Evolutionary conservation across 2,113 vertebrate genomes (phyloP).

Genomic region (Rhinichthys klamathensis): DNA sequence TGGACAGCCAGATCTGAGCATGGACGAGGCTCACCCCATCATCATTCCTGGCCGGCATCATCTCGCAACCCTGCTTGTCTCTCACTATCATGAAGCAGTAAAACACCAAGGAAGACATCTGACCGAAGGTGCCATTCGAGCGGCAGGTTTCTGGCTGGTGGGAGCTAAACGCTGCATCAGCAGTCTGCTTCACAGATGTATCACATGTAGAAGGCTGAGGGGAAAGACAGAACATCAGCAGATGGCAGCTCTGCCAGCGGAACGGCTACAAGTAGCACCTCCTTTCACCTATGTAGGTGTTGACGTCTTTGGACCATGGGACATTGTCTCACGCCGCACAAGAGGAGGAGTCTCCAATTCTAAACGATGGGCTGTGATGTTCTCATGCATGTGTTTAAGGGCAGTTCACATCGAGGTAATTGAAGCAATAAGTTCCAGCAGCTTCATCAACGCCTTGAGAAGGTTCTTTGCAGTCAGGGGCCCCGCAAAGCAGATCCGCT

Average conservation of each 20-base stretch:
- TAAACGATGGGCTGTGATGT: constrained; percentile 5
- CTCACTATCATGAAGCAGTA: constrained; percentile 10
- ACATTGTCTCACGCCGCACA: not conserved
- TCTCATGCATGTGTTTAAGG: not conserved
- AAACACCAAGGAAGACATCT: constrained; percentile 21
- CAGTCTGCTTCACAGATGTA: constrained; percentile 37
- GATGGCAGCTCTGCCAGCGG: constrained; percentile 54
- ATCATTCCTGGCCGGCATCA: not conserved
- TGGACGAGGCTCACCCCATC: not conserved
- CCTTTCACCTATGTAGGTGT: no score
- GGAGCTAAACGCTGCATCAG: constrained; percentile 19
- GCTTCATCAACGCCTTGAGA: not conserved
- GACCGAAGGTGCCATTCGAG: constrained; percentile 7
- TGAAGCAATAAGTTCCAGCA: constrained; percentile 1
- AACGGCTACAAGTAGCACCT: no score
- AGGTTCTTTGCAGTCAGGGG: constrained; percentile 3
- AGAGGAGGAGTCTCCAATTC: constrained; percentile 1
- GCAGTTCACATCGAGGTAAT: constrained; percentile 7
- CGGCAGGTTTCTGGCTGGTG: constrained; percentile 19
- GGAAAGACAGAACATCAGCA: constrained; percentile 40
- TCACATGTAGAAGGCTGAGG: constrained; percentile 45
- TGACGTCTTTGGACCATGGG: no score
- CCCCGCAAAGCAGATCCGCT: not conserved
- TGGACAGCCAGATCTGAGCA: not conserved
- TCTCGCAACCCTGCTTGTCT: not conserved